Evolutionary conservation across 2,888 invertebrate genomes (phyloP).

Genomic region (Ophioninae sp.): DNA sequence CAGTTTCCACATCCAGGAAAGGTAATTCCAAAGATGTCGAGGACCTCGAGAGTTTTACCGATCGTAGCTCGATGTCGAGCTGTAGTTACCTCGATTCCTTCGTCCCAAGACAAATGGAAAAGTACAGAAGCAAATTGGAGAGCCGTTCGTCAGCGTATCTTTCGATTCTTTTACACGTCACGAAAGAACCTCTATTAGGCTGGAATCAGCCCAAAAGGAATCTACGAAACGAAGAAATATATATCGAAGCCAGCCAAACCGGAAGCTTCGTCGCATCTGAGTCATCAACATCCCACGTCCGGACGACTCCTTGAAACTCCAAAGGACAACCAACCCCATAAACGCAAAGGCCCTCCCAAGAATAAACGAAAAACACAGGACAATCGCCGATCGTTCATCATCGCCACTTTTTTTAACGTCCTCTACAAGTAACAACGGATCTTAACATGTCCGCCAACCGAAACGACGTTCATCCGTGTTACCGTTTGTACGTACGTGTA

Average conservation of each 20-base stretch:
- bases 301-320: conserved; percentile 64
- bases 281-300: not conserved
- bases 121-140: not conserved
- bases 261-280: too few species aligned
- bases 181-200: not conserved
- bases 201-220: not conserved
- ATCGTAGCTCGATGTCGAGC: not conserved
- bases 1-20: conserved; percentile 70
- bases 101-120: not conserved
- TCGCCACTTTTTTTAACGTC: conserved; percentile 12
- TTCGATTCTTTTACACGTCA: not conserved
- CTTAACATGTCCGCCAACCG: conserved; percentile 30
- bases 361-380: too few species aligned
- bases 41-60: not conserved
- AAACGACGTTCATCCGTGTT: conserved; percentile 16
- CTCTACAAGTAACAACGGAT: conserved; percentile 27
- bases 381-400: conserved; percentile 1
- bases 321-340: conserved; percentile 48
- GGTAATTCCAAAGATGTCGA: not conserved
- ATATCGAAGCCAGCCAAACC: too few species aligned
- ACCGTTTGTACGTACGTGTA: not conserved
- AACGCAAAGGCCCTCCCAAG: too few species aligned
- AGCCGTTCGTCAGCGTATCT: not conserved
- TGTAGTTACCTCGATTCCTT: not conserved
- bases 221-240: not conserved